phyloP scores from a whole-genome alignment of 1,140 invertebrate genomes.

The Atta colombica region DNA sequence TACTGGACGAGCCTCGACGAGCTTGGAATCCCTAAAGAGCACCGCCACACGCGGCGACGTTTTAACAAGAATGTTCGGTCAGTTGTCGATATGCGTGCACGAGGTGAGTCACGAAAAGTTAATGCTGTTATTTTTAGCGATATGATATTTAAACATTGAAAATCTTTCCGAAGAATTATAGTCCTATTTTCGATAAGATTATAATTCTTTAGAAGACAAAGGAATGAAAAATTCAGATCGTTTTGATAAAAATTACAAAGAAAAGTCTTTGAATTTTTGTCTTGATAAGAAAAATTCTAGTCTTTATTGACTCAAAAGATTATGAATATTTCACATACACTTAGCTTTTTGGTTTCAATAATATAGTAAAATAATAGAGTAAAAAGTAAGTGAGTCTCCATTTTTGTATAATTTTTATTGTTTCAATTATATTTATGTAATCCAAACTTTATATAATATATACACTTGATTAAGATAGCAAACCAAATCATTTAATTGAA shows the following conservation, averaged over 20 bases:
- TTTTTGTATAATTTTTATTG: too few species aligned
- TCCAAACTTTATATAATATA: too few species aligned
- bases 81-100: constrained; percentile 43
- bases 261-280: not conserved
- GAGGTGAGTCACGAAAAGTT: constrained; percentile 29
- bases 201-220: too few species aligned
- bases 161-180: not conserved
- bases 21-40: constrained; percentile 72
- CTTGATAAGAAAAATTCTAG: not conserved
- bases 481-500: too few species aligned
- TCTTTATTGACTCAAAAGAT: not conserved
- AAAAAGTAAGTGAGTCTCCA: too few species aligned
- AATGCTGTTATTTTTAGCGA: not conserved
- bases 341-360: not conserved
- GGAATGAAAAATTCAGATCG: not conserved
- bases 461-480: too few species aligned
- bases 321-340: not conserved
- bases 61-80: constrained; percentile 57
- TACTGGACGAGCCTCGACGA: constrained; percentile 65
- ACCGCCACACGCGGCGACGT: constrained; percentile 48
- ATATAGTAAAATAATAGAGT: not conserved
- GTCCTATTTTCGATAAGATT: too few species aligned
- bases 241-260: not conserved
- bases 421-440: too few species aligned
- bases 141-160: not conserved